phyloP scores from a whole-genome alignment of 92 coral and sea anemone species.

The Palythoa grandis region DNA sequence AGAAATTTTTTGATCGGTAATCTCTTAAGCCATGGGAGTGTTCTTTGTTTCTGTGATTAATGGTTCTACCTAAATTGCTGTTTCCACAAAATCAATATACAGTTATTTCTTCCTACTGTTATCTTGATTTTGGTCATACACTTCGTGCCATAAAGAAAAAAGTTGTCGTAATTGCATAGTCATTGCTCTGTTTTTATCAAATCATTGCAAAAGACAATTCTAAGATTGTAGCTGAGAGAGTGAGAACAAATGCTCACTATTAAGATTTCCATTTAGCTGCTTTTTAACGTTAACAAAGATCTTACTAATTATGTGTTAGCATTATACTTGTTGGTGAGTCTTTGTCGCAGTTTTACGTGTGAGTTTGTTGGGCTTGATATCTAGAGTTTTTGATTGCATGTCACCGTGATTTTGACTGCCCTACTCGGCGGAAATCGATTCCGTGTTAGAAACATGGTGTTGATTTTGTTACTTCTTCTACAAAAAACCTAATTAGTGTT shows the following conservation, averaged over 20 bases:
- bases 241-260: not conserved
- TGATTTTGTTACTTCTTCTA: not conserved
- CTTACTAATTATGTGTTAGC: slow-evolving; percentile 11
- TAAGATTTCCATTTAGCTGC: slow-evolving; percentile 10
- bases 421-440: not conserved
- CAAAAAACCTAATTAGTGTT: slow-evolving; percentile 29
- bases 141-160: slow-evolving; percentile 12
- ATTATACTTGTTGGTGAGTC: slow-evolving; percentile 10
- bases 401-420: not conserved
- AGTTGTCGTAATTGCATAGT: slow-evolving; percentile 12
- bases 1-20: slow-evolving; percentile 3
- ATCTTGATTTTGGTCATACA: slow-evolving; percentile 22
- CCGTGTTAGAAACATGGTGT: slow-evolving; percentile 1
- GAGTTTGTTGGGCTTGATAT: not conserved
- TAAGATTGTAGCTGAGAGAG: not conserved
- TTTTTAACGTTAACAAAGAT: slow-evolving; percentile 20
- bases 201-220: slow-evolving; percentile 17
- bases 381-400: not conserved
- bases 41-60: slow-evolving; percentile 42
- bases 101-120: slow-evolving; percentile 19
- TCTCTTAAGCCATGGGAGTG: slow-evolving; percentile 36
- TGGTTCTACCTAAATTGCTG: slow-evolving; percentile 43
- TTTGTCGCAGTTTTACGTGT: not conserved
- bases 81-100: slow-evolving; percentile 33
- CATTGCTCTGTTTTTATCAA: slow-evolving; percentile 12